phyloP scores from a whole-genome alignment of 64 coral and sea anemone species.

The Pocillopora verrucosa region DNA sequence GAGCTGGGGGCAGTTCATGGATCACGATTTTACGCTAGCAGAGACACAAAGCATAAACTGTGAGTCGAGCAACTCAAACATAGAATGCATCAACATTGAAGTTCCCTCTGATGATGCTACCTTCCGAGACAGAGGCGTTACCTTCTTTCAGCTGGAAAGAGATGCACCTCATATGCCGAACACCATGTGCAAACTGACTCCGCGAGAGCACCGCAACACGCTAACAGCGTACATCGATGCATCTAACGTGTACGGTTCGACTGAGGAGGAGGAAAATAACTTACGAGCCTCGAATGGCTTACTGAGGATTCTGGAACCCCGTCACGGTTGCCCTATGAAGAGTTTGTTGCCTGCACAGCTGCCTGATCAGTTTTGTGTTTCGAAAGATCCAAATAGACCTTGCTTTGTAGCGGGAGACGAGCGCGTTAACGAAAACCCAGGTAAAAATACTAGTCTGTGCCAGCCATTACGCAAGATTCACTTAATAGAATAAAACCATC shows the following conservation, averaged over 20 bases:
- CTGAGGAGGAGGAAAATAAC: neutral
- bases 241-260: conserved; percentile 50
- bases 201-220: conserved; percentile 47
- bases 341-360: conserved; percentile 23
- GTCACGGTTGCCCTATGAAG: neutral
- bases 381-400: conserved; percentile 1
- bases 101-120: conserved; percentile 30
- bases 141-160: conserved; percentile 47
- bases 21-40: conserved; percentile 44
- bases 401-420: conserved; percentile 52
- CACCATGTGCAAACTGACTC: neutral
- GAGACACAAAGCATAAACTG: conserved; percentile 7
- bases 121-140: neutral
- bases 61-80: neutral
- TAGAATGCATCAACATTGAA: conserved; percentile 67
- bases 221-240: conserved; percentile 60
- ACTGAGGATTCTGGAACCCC: neutral
- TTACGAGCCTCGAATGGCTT: conserved; percentile 22
- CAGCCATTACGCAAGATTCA: neutral
- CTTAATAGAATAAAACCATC: neutral
- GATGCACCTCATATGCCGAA: conserved; percentile 2
- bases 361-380: neutral
- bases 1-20: conserved; percentile 54
- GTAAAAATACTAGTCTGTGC: neutral
- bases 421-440: conserved; percentile 45